Base-by-base conservation (phyloP, 2,797 vertebrate species). In the Natrix natrix region DNA sequence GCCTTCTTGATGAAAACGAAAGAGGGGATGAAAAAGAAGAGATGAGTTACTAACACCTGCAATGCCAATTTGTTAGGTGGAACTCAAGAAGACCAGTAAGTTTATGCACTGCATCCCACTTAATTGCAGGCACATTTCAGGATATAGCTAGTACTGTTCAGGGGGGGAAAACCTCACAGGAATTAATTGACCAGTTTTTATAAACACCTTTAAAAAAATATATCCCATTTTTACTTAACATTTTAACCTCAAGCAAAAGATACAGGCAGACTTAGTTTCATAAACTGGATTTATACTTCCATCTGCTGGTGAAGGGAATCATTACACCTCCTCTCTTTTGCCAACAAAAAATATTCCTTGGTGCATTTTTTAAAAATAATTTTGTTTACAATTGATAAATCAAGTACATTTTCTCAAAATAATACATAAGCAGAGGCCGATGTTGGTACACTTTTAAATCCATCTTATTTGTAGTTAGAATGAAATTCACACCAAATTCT, bases 201-300 rank as follows among this genome's bases (percentile, higher is more conserved):
- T 78, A 43, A 43, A 43, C 37, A 26, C 16, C 74, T 57, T 43
- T 91, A 52, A n/a, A 52, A 20, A 3, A 43, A 43, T 43, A 43
- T 37, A 52, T 52, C 4, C 1, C 3, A 20, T 60, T 83, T 56
- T 59, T 86, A 28, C 17, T 86, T 11, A 4, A 43, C 3, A 52
- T 61, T 91, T 74, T 2, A 48, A 32, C 14, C 55, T 83, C n/a
- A n/a, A 8, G 37, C 32, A 20, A 86, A 86, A 86, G 26, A 91
- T 59, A 28, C 28, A 90, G 28, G 8, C 10, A 83, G 26, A 90
- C 6, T 37, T 74, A 78, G 8, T 60, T 63, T 16, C 48, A 32
- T 90, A 43, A 90, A 63, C 52, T 83, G 22, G 90, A 54, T 86
- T n/a, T 92, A 86, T 92, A 74, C 90, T 93, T 78, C 88, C 90